A percentile compares a stretch with the other conserved stretches of the same genome.
phyloP scores from a whole-genome alignment of 2,113 vertebrate genomes.

The Callaeas wilsoni region DNA sequence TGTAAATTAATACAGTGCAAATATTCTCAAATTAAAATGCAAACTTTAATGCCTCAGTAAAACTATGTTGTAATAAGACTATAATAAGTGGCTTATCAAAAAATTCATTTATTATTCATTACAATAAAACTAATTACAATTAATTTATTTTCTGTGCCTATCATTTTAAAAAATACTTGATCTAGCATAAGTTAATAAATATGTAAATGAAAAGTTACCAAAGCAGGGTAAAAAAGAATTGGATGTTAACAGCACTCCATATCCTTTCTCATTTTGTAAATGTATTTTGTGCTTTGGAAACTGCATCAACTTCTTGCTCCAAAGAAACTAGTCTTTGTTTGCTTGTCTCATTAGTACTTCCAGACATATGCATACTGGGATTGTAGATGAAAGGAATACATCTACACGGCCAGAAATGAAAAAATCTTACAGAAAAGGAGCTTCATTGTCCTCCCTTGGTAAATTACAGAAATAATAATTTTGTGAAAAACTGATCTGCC shows the following conservation, averaged over 20 bases:
- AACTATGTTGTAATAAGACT: background rate
- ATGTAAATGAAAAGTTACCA: conserved; percentile 13
- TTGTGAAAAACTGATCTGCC: background rate
- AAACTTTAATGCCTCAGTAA: background rate
- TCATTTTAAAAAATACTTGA: background rate
- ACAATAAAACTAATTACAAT: conserved; percentile 9
- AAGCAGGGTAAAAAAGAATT: background rate
- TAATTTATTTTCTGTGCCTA: conserved; percentile 1
- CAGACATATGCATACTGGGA: background rate
- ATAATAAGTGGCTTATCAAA: background rate
- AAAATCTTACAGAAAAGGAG: background rate
- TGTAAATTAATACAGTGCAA: background rate
- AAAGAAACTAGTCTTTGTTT: background rate
- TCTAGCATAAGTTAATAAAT: conserved; percentile 26
- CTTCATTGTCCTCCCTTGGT: background rate
- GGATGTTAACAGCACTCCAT: background rate
- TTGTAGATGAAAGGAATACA: background rate
- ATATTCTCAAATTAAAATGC: background rate
- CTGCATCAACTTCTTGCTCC: background rate
- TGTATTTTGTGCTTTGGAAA: background rate
- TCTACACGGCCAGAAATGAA: background rate
- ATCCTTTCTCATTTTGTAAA: background rate
- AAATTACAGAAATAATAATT: background rate
- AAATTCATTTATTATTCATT: background rate
- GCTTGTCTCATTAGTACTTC: background rate